phyloP scores from a whole-genome alignment of 2,113 vertebrate species.

The Sinocyclocheilus rhinocerous region DNA sequence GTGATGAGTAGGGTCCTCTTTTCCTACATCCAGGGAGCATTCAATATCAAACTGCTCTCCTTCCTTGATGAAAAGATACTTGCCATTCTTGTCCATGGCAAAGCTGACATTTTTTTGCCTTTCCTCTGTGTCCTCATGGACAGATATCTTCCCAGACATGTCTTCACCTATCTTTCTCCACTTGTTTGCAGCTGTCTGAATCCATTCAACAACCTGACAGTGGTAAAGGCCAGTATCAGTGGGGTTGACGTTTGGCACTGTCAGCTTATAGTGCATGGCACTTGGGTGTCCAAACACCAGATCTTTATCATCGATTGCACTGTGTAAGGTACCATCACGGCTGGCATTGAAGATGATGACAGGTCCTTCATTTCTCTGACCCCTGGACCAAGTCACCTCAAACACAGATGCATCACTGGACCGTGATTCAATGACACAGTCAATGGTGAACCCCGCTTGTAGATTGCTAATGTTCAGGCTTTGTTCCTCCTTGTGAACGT shows the following conservation, averaged over 20 bases:
- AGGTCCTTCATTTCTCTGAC: background rate
- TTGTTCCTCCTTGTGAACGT: conserved; percentile 35
- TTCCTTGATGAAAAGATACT: background rate
- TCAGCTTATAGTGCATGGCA: conserved; percentile 70
- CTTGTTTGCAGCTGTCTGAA: conserved; percentile 72
- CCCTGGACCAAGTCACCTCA: conserved; percentile 71
- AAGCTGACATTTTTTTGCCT: background rate
- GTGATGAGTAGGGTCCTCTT: conserved; percentile 4
- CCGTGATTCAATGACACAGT: conserved; percentile 61
- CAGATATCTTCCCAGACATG: conserved; percentile 71
- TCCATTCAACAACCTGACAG: conserved; percentile 84
- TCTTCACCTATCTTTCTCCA: conserved; percentile 85
- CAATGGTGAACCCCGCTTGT: conserved; percentile 60
- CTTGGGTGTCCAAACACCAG: conserved; percentile 62
- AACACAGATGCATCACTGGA: conserved; percentile 66
- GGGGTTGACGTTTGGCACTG: conserved; percentile 57
- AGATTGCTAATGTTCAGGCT: conserved; percentile 54
- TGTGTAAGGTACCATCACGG: conserved; percentile 63
- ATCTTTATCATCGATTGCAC: background rate
- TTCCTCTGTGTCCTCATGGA: conserved; percentile 13
- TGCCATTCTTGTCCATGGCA: background rate
- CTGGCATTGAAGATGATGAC: conserved; percentile 61
- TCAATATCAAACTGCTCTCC: conserved; percentile 38
- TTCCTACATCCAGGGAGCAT: conserved; percentile 38
- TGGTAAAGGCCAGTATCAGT: conserved; percentile 73